Percentiles rank a stretch among this genome's conserved stretches.
These are phyloP conservation scores for Gadus chalcogrammus DNA, from an alignment of 2,113 vertebrate species.

Conservation along the genomic window DNA sequence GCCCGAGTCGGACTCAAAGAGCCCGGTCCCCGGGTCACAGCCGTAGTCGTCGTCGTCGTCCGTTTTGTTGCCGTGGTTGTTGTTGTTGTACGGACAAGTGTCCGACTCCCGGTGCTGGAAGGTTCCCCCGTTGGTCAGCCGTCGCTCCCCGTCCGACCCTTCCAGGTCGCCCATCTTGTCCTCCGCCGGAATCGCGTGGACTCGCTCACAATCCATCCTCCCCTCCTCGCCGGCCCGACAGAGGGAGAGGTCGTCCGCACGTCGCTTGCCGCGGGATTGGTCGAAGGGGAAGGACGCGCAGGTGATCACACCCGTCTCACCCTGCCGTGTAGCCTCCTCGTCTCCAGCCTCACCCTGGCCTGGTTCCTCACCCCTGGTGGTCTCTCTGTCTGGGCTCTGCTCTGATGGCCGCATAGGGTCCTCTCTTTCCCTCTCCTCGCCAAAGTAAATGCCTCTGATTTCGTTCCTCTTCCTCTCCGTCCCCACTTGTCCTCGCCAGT, in stretches of 20 bases:
- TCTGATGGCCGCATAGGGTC: conserved; percentile 15
- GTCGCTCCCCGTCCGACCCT: conserved; percentile 73
- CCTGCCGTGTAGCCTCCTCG: conserved; percentile 50
- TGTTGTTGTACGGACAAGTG: conserved; percentile 38
- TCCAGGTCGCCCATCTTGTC: conserved; percentile 66
- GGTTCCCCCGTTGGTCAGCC: conserved; percentile 68
- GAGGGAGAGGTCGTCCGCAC: conserved; percentile 24
- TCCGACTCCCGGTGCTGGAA: conserved; percentile 61
- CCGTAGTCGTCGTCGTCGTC: conserved; percentile 69
- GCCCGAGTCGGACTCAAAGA: conserved; percentile 66
- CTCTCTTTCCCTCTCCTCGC: conserved; percentile 29
- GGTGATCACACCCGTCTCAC: conserved; percentile 48
- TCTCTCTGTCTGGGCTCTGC: conserved; percentile 14
- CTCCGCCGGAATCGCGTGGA: not conserved
- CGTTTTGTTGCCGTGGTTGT: conserved; percentile 55
- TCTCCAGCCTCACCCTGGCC: conserved; percentile 8
- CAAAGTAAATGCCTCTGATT: too few relatives aligned
- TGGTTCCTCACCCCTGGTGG: conserved; percentile 21
- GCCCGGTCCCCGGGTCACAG: conserved; percentile 57
- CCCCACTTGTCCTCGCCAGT: conserved; percentile 34
- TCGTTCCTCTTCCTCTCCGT: conserved; percentile 41
- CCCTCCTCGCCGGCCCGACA: not conserved
- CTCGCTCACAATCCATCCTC: conserved; percentile 50
- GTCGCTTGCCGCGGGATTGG: conserved; percentile 56
- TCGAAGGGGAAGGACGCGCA: conserved; percentile 42